These are phyloP conservation scores for Eubucco bourcierii DNA, from an alignment of 2,113 vertebrate genomes.

Conservation along the genomic window DNA sequence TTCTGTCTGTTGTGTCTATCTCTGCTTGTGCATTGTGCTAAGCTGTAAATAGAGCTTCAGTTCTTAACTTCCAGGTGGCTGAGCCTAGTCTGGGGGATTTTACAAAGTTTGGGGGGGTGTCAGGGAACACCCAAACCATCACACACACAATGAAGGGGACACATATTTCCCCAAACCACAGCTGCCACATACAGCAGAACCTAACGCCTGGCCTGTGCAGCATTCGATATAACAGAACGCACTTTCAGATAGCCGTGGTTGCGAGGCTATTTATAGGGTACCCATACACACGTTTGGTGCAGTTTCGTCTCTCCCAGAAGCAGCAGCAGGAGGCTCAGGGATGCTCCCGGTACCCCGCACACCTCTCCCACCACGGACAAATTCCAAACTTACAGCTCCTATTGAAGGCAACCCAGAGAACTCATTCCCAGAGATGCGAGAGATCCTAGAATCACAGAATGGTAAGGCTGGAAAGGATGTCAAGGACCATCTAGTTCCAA, in stretches of 20 bases:
- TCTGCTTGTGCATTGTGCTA: too few species aligned
- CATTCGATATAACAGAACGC: too few species aligned
- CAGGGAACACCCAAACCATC: too few species aligned
- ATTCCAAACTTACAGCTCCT: background rate
- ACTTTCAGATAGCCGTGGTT: rapidly evolving
- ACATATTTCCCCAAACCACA: background rate
- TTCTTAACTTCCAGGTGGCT: too few species aligned
- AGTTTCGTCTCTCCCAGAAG: background rate
- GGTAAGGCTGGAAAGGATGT: too few species aligned
- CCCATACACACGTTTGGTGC: rapidly evolving
- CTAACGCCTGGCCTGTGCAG: rapidly evolving
- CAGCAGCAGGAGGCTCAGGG: background rate
- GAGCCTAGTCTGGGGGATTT: too few species aligned
- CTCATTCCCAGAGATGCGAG: background rate
- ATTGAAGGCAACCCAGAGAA: rapidly evolving
- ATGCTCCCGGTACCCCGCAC: background rate
- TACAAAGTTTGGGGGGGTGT: too few species aligned
- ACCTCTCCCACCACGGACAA: rapidly evolving
- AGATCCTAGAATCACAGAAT: too few species aligned
- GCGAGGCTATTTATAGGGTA: background rate
- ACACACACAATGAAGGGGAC: rapidly evolving
- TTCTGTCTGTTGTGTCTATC: too few species aligned
- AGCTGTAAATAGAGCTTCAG: too few species aligned
- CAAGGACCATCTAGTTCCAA: too few species aligned
- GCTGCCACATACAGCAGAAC: rapidly evolving